Percentiles rank a stretch among this genome's conserved stretches.
phyloP scores from a whole-genome alignment of 2,113 vertebrate genomes.

The Morphnarchus princeps region DNA sequence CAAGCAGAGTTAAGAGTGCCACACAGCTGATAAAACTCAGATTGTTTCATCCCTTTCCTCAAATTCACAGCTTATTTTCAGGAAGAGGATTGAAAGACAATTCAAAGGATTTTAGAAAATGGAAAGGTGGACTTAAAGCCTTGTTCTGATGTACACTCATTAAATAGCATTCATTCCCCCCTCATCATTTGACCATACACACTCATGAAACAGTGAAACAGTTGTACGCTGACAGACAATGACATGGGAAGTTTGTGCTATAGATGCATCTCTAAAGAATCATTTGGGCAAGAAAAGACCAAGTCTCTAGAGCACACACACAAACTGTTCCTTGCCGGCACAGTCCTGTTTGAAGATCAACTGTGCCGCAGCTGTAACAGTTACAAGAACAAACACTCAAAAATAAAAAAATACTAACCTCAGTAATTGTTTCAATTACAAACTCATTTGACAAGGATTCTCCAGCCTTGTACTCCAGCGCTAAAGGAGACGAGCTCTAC shows the following conservation, averaged over 20 bases:
- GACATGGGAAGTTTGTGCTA: accelerated
- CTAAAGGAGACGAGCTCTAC: neutral
- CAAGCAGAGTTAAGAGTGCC: neutral
- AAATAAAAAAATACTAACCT: no score
- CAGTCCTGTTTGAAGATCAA: neutral
- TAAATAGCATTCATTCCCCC: neutral
- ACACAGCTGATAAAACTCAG: neutral
- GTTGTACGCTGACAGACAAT: no score
- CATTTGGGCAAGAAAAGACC: neutral
- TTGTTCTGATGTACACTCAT: neutral
- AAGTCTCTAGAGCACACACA: neutral
- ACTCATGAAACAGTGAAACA: neutral
- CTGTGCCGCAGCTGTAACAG: neutral
- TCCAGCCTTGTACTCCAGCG: neutral
- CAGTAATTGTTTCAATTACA: neutral
- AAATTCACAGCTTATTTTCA: neutral
- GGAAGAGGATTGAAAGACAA: neutral
- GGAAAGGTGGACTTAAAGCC: neutral
- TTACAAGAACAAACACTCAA: neutral
- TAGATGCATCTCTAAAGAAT: neutral
- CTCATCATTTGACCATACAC: accelerated
- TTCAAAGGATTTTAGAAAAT: neutral
- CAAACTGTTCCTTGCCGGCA: neutral
- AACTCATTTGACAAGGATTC: no score
- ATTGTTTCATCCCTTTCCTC: neutral